Evolutionary conservation across 2,797 vertebrate species (phyloP).

Genomic region (Capromys pilorides): DNA sequence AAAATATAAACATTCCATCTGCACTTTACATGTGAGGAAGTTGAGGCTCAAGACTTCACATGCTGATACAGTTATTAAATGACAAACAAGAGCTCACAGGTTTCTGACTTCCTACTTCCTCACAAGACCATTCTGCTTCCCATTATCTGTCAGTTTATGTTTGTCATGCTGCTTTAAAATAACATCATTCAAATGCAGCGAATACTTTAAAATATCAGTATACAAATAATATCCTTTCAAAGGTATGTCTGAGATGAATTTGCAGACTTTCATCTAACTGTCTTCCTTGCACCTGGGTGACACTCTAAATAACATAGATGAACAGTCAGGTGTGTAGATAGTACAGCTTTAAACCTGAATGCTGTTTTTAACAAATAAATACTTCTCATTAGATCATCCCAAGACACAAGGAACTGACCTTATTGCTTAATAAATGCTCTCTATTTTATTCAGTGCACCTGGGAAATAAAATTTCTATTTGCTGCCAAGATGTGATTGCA

Average conservation of each 20-base stretch:
- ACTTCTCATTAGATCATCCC: constrained; percentile 57
- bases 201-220: not conserved
- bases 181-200: not conserved
- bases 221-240: not conserved
- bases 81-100: not conserved
- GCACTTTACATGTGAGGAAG: not conserved
- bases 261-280: not conserved
- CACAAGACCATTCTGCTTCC: not conserved
- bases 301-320: not conserved
- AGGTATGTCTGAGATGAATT: not conserved
- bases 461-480: constrained; percentile 72
- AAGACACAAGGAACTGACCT: constrained; percentile 47
- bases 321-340: constrained; percentile 7
- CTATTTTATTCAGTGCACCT: constrained; percentile 59
- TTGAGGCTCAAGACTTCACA: not conserved
- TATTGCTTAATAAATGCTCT: constrained; percentile 66
- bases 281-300: not conserved
- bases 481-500: constrained; percentile 32
- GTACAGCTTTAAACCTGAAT: not conserved
- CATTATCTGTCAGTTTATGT: constrained; percentile 32
- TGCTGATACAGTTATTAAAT: not conserved
- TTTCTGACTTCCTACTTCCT: constrained; percentile 42
- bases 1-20: constrained; percentile 16
- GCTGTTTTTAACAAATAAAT: constrained; percentile 65
- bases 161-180: constrained; percentile 39